Conservation (phyloP, 2,888 invertebrate genomes). For the Hemistola chrysoprasaria region DNA sequence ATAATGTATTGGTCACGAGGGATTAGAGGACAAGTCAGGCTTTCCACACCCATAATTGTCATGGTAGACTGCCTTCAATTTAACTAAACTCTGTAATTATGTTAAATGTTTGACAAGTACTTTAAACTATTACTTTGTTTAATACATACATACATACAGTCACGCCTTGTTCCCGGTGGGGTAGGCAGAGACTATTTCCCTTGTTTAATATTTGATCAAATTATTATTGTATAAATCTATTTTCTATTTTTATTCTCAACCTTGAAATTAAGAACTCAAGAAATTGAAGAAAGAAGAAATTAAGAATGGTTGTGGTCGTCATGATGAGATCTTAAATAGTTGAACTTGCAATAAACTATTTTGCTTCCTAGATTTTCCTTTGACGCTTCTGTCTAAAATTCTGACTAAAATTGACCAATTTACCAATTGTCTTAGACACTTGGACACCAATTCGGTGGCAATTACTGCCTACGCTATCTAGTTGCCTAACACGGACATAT, state of each 20-base stretch:
- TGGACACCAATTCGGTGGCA: slow-evolving; percentile 25
- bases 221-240: too few species aligned
- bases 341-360: slow-evolving; percentile 1
- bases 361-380: slow-evolving; percentile 1
- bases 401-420: slow-evolving; percentile 50
- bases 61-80: slow-evolving; percentile 12
- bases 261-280: too few species aligned
- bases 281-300: too few species aligned
- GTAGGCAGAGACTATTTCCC: too few species aligned
- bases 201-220: too few species aligned
- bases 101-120: neutral
- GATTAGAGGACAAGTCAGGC: slow-evolving; percentile 13
- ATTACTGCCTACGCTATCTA: slow-evolving; percentile 39
- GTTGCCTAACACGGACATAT: slow-evolving; percentile 23
- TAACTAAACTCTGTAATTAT: slow-evolving; percentile 6
- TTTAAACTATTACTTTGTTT: too few species aligned
- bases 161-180: too few species aligned
- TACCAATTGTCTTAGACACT: slow-evolving; percentile 46
- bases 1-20: slow-evolving; percentile 9
- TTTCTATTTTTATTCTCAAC: too few species aligned
- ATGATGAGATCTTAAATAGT: neutral
- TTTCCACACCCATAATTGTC: slow-evolving; percentile 21
- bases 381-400: slow-evolving; percentile 32
- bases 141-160: too few species aligned
- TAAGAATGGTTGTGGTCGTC: too few species aligned